These are phyloP conservation scores for Sebastes oblongus DNA, from an alignment of 2,797 vertebrate genomes.

Conservation along the genomic window DNA sequence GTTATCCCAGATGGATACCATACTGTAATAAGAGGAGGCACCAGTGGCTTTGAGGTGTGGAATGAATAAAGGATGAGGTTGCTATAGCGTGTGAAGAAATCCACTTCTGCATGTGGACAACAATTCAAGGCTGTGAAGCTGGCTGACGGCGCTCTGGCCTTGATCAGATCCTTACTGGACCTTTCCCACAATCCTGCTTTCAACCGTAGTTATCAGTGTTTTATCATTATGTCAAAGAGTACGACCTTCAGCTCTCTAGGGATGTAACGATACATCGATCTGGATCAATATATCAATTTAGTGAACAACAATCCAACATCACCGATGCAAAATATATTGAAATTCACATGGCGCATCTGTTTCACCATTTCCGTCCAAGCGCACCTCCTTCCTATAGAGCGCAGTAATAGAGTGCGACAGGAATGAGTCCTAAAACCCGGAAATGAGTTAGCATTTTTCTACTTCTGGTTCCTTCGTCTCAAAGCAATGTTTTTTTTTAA, in stretches of 20 bases:
- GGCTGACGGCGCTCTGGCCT: not conserved
- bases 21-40: constrained; percentile 1
- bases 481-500: too few species aligned
- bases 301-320: too few species aligned
- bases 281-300: too few species aligned
- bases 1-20: not conserved
- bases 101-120: not conserved
- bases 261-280: too few species aligned
- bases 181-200: not conserved
- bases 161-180: not conserved
- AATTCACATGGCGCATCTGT: too few species aligned
- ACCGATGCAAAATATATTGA: too few species aligned
- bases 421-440: too few species aligned
- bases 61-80: not conserved
- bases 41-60: not conserved
- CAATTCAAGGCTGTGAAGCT: not conserved
- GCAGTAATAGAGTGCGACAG: too few species aligned
- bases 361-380: not conserved
- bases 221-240: not conserved
- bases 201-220: not conserved
- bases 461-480: too few species aligned
- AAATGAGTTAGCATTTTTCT: too few species aligned
- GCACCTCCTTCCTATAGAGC: too few species aligned
- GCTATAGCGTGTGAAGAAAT: not conserved
- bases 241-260: not conserved